Conservation (phyloP, 2,113 vertebrate species). For the Riparia riparia region DNA sequence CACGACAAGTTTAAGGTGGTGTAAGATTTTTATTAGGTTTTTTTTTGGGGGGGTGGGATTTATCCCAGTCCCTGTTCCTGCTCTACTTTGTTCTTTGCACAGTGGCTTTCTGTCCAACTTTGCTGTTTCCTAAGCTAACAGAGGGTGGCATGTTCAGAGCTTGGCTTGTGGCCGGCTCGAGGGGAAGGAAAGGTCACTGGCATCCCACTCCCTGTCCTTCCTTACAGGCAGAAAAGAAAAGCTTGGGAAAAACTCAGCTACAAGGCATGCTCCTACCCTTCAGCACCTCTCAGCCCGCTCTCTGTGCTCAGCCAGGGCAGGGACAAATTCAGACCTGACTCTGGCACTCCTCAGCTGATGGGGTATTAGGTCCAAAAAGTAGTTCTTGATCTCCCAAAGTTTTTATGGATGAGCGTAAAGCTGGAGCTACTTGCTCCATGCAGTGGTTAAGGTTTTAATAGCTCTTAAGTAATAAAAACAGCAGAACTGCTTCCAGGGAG, state of each 20-base stretch:
- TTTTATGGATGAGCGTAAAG: constrained; percentile 45
- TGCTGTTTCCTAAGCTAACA: neutral
- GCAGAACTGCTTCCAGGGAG: constrained; percentile 41
- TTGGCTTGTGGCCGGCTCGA: rapidly evolving
- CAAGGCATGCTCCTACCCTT: neutral
- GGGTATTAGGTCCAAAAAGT: neutral
- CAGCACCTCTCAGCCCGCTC: neutral
- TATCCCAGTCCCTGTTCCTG: neutral
- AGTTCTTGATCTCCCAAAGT: neutral
- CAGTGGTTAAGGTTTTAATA: constrained; percentile 62
- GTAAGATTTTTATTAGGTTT: neutral
- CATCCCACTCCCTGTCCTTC: neutral
- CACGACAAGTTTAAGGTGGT: neutral
- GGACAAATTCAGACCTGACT: neutral
- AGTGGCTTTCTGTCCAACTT: neutral
- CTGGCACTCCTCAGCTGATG: neutral
- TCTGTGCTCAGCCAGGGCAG: neutral
- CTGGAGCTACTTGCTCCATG: constrained; percentile 1
- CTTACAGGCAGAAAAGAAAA: neutral
- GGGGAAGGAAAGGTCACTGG: neutral
- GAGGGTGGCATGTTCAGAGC: neutral
- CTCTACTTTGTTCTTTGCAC: neutral
- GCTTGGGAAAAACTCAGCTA: neutral
- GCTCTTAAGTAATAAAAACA: constrained; percentile 55
- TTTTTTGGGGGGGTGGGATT: neutral